Conservation (phyloP, 1,140 invertebrate species). For the fruit fly (Drosophila melanogaster) region Release_6_plus_ISO1_MT NT_033779.5:9613501-9614000, state of each 20-base stretch:
- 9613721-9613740: slow-evolving; percentile 12
- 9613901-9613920: slow-evolving; percentile 6
- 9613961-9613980: slow-evolving; percentile 1
- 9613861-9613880: not conserved
- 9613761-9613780: not conserved
- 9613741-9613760: not conserved
- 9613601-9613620: slow-evolving; percentile 4
- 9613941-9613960: slow-evolving; percentile 11
- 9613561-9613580: not conserved
- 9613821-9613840: slow-evolving; percentile 8
- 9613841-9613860: slow-evolving; percentile 16
- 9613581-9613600: slow-evolving; percentile 19
- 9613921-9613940: not conserved
- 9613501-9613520: slow-evolving; percentile 61
- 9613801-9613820: slow-evolving; percentile 4
- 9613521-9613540: slow-evolving; percentile 71
- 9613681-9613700: slow-evolving; percentile 11
- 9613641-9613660: not conserved
- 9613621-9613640: not conserved
- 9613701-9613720: not conserved
- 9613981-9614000: slow-evolving; percentile 49
- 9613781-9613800: not conserved
- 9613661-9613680: slow-evolving; percentile 20
- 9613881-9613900: slow-evolving; percentile 9
- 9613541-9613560: slow-evolving; percentile 58